These are phyloP conservation scores for Taxidea taxus DNA, from an alignment of 2,113 vertebrate genomes.

Conservation along the genomic window DNA sequence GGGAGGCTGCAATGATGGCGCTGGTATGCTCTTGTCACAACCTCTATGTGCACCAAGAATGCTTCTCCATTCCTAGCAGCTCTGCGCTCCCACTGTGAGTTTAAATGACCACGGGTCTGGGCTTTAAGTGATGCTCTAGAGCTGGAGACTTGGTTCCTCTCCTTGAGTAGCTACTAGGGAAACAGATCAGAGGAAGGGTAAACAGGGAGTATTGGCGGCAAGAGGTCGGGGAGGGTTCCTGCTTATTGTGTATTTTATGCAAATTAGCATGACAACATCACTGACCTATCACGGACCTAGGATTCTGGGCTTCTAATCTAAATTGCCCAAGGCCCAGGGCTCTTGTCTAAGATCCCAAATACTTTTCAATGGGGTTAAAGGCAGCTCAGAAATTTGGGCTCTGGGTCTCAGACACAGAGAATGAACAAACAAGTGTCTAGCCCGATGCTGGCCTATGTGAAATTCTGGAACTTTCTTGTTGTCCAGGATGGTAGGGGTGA, in stretches of 20 bases:
- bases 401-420: not conserved
- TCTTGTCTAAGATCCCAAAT: not conserved
- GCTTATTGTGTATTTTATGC: not conserved
- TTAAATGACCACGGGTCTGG: not conserved
- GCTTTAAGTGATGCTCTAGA: not conserved
- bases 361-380: not conserved
- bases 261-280: not conserved
- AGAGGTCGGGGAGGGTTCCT: not conserved
- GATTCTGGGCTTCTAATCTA: not conserved
- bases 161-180: not conserved
- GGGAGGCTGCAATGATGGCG: not conserved
- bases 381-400: not conserved
- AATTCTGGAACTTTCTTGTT: not conserved
- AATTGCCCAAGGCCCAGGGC: not conserved
- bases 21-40: not conserved
- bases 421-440: not conserved
- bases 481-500: not conserved
- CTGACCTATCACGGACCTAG: not conserved
- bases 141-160: not conserved
- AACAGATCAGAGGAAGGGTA: not conserved
- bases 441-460: not conserved
- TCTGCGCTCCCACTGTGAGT: fast-evolving
- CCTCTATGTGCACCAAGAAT: fast-evolving
- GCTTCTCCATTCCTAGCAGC: not conserved
- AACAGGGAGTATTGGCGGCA: not conserved